These are phyloP conservation scores for Stratiomys singularior DNA, from an alignment of 2,888 invertebrate species.

Conservation along the genomic window DNA sequence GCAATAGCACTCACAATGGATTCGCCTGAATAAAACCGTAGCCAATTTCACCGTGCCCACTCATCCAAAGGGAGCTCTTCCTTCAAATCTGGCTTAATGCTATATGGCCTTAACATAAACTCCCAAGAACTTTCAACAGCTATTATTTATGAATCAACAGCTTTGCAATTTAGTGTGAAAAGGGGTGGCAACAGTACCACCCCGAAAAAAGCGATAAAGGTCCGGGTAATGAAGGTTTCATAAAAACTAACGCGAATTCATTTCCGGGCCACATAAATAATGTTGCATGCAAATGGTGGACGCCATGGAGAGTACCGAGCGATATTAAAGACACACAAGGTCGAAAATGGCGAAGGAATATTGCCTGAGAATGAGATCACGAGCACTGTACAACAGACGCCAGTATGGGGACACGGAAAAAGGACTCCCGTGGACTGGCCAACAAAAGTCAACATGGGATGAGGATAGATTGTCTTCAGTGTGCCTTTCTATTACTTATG, in stretches of 20 bases:
- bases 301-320: not conserved
- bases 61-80: no score
- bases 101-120: no score
- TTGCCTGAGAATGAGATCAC: no score
- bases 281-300: slow-evolving; percentile 45
- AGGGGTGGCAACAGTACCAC: not conserved
- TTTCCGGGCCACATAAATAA: slow-evolving; percentile 45
- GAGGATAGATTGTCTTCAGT: slow-evolving; percentile 31
- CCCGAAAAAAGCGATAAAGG: slow-evolving; percentile 25
- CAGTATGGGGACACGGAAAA: not conserved
- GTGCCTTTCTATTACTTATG: slow-evolving; percentile 36
- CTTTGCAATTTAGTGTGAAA: not conserved
- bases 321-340: not conserved
- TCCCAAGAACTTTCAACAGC: no score
- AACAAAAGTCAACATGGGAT: not conserved
- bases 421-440: not conserved
- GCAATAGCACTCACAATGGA: no score
- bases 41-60: no score
- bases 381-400: not conserved
- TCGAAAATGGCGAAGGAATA: no score
- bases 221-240: slow-evolving; percentile 39
- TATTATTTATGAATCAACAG: slow-evolving; percentile 42
- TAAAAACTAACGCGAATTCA: slow-evolving; percentile 44
- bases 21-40: no score
- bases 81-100: no score